Evolutionary conservation across 2,797 vertebrate genomes (phyloP), one percentile per base, ranked within the genome.

Genomic region (Parauchenoglanis ngamensis): DNA sequence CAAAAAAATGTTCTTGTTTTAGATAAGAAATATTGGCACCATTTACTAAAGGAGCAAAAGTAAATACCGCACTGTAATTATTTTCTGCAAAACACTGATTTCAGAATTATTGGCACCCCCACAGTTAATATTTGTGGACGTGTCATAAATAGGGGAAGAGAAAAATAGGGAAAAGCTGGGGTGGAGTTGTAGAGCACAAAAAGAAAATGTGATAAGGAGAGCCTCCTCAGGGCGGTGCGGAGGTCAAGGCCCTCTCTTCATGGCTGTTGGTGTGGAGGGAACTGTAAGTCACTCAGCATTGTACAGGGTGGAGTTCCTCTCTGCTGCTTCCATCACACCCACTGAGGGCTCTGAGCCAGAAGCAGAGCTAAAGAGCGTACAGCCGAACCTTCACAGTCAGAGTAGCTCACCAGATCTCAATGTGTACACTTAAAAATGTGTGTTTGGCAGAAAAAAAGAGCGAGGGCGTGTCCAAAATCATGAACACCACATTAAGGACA

Each of bases 291-390:
- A 85, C 54, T 90, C 49, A 81, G 56, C 86, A 68, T 52, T 54
- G 35, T 15, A 81, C 84, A 84, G 88, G 87, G 88, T 83, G 88
- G 85, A 90, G 81, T 90, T 90, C 90, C 90, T 89, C 46, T 89
- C 81, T 35, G 35, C 78, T 85, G 57, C 44, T 81, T 68, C 57
- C 67, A 81, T 81, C 84, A 88, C 88, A 88, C 70, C 87, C 88
- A 88, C 65, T 83, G 17, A 44, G 5, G 79, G 76, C 67, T 57
- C 49, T 13, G 75, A 84, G 89, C 84, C 89, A 84, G 84, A 52
- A 63, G 63, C 84, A 59, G 52, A 85, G 85, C 57, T 76, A 46
- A 40, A 63, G 57, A 49, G 75, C 12, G 23, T 17, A 67, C 77
- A 11, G 25, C 82, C 28, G 25, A 35, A 40, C 82, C 31, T 76